Percentiles rank a stretch among this genome's conserved stretches.
Conservation (phyloP, 2,797 vertebrate genomes). For the Molothrus ater region DNA sequence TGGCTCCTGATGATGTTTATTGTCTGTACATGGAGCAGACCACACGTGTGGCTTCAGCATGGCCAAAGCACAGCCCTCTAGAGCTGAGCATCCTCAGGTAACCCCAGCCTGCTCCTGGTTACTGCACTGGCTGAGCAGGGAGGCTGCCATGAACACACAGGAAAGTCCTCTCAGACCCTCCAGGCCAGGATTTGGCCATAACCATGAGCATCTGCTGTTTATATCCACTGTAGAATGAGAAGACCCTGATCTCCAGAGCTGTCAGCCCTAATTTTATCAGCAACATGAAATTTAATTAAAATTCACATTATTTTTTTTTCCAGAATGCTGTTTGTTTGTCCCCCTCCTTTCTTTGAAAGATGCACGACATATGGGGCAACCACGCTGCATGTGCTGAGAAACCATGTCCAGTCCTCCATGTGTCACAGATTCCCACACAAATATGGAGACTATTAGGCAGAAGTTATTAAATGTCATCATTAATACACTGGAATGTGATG, state of each 20-base stretch:
- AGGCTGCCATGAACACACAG: neutral
- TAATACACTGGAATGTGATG: conserved; percentile 58
- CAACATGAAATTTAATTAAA: neutral
- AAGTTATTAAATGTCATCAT: conserved; percentile 69
- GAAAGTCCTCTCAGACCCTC: neutral
- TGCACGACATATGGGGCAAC: conserved; percentile 45
- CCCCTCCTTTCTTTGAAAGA: conserved; percentile 7
- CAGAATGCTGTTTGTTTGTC: neutral
- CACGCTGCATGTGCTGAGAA: neutral
- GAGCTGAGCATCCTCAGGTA: neutral
- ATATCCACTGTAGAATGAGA: neutral
- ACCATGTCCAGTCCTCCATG: conserved; percentile 52
- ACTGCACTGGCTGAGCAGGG: neutral
- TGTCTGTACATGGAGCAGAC: neutral
- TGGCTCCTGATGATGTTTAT: neutral
- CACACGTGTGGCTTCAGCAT: neutral
- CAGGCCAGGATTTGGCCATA: neutral
- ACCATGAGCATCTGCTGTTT: neutral
- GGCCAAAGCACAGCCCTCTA: neutral
- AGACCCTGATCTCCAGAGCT: neutral
- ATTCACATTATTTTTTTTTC: neutral
- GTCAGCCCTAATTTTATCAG: neutral
- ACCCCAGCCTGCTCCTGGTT: neutral
- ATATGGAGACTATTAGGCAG: conserved; percentile 50
- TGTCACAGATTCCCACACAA: conserved; percentile 65